These are phyloP conservation scores for Dunckerocampus dactyliophorus DNA, from an alignment of 2,113 vertebrate genomes.

Conservation along the genomic window DNA sequence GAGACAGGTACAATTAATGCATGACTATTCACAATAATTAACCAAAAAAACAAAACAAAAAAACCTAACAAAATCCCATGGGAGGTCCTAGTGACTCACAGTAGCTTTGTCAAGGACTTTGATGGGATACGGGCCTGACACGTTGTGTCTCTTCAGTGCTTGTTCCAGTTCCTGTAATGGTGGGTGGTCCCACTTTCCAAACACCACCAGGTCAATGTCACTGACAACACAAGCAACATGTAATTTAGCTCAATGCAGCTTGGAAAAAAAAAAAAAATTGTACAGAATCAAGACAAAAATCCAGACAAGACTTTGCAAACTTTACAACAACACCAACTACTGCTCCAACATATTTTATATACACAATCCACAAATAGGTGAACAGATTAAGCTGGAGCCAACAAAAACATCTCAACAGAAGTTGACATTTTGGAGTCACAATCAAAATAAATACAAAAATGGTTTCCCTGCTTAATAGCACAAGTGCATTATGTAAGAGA, in stretches of 20 bases:
- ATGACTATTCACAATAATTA: not conserved
- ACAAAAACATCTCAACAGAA: not conserved
- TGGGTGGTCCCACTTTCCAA: conserved; percentile 93
- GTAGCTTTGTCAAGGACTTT: conserved; percentile 98
- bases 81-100: conserved; percentile 67
- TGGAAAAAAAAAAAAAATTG: not conserved
- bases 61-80: not conserved
- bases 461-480: not conserved
- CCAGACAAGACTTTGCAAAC: not conserved
- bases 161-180: conserved; percentile 92
- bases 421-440: not conserved
- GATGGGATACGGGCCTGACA: conserved; percentile 87
- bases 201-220: conserved; percentile 97
- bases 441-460: not conserved
- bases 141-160: conserved; percentile 86
- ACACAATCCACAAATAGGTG: not conserved
- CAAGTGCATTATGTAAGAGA: too few relatives aligned
- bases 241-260: too few relatives aligned
- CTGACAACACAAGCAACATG: conserved; percentile 59
- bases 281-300: not conserved
- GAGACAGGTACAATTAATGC: not conserved
- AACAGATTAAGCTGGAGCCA: not conserved
- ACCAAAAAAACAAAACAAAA: not conserved
- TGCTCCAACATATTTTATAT: not conserved
- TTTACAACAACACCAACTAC: not conserved